Evolutionary conservation across 2,888 invertebrate genomes (phyloP), one percentile per base, ranked within the genome.

Genomic region (Calameuta filiformis): DNA sequence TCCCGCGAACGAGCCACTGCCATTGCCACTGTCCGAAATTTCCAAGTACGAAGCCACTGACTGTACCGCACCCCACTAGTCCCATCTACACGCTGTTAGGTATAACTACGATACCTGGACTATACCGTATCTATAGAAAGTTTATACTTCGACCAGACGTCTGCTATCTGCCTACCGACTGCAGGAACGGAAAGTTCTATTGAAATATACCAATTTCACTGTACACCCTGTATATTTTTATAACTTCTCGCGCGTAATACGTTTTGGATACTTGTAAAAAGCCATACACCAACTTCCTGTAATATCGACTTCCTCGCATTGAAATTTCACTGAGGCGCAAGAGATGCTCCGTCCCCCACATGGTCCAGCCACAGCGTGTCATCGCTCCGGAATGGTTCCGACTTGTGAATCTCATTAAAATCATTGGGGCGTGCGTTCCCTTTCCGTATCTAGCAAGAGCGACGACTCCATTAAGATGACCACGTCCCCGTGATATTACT

Each of bases 401-500:
- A 88, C 88, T 89, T 87, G 87, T 83, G 90, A 90, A 90, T 91
- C 90, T 90, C 90, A 91, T 91, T 90, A 91, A 91, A 91, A 85
- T 86, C 90, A 89, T 88, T 88, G 90, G 88, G 88, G 90, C 90
- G 90, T 90, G 86, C 82, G 83, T 87, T 82, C 85, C 87, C 87
- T 87, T 87, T 87, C 85, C 87, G 31, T 71, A 71, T 34, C 31
- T 69, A 69, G 82, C 81, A 75, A 85, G 83, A 85, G 85, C 84
- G 84, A 87, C 85, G 88, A 90, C 88, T 89, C 90, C 82, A 90
- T 91, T 89, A 91, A 90, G 90, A 91, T 91, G 90, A 91, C 90
- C 90, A 91, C 81, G 87, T 90, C 87, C 88, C 90, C 90, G 90
- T 91, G 90, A 90, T 90, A 91, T 91, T 91, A 86, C 90, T 88